Conservation (phyloP, 2,888 invertebrate genomes). For the Tetragnatha montana region DNA sequence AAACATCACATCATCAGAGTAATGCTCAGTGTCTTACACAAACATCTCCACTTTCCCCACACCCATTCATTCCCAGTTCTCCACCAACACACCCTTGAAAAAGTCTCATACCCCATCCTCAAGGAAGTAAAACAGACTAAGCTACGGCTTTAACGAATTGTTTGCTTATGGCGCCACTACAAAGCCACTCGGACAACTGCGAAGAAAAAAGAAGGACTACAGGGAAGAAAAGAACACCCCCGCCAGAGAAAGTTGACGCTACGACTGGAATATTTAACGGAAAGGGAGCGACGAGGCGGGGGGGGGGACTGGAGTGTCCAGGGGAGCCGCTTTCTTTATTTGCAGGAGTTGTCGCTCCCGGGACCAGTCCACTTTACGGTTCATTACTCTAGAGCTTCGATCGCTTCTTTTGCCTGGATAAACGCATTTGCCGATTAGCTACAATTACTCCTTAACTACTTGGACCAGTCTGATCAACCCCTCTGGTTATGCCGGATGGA, state of each 20-base stretch:
- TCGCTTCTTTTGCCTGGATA: constrained; percentile 42
- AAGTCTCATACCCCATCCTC: too few relatives aligned
- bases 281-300: constrained; percentile 14
- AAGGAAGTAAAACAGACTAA: too few relatives aligned
- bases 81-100: too few relatives aligned
- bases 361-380: constrained; percentile 42
- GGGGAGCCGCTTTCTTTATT: constrained; percentile 47
- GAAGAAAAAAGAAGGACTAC: background rate
- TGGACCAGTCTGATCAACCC: constrained; percentile 37
- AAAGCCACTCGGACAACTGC: background rate
- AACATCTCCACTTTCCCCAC: too few relatives aligned
- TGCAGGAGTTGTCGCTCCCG: constrained; percentile 29
- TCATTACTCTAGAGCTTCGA: constrained; percentile 49
- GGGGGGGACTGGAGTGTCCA: constrained; percentile 29
- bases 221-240: background rate
- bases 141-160: background rate
- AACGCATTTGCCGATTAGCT: constrained; percentile 57
- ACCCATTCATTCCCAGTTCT: too few relatives aligned
- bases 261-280: constrained; percentile 47
- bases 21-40: too few relatives aligned
- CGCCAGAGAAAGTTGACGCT: constrained; percentile 17
- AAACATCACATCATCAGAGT: too few relatives aligned
- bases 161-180: background rate
- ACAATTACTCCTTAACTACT: constrained; percentile 56
- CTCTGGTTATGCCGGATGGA: background rate